These are phyloP conservation scores for Antedon bifida DNA, from an alignment of 35 echinoderm and acorn worm genomes.

Conservation along the genomic window DNA sequence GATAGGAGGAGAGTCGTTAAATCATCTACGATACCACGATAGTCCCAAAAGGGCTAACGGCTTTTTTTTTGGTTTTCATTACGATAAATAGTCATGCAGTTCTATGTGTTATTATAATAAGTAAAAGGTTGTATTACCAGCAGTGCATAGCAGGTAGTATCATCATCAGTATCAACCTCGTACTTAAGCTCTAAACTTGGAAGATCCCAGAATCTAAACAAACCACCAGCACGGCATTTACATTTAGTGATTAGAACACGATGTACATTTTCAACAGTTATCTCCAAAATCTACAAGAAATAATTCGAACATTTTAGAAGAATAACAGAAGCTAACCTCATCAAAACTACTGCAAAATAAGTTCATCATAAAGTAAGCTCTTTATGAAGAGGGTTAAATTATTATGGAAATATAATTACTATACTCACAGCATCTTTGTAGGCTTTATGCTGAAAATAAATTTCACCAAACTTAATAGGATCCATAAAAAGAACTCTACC, in stretches of 20 bases:
- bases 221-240: slow-evolving; percentile 55
- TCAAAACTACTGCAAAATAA: not conserved
- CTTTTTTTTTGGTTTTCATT: no score
- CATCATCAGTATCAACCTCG: slow-evolving; percentile 31
- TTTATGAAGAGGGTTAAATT: not conserved
- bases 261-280: slow-evolving; percentile 36
- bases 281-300: slow-evolving; percentile 52
- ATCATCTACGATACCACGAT: no score
- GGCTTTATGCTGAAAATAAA: slow-evolving; percentile 60
- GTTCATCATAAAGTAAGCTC: not conserved
- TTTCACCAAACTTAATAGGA: slow-evolving; percentile 51
- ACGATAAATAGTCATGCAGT: no score
- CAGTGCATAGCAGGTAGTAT: slow-evolving; percentile 44
- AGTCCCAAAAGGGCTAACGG: no score
- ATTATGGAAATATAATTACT: not conserved
- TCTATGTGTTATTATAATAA: no score
- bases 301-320: not conserved
- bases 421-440: slow-evolving; percentile 77
- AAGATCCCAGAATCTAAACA: slow-evolving; percentile 76
- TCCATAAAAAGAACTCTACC: slow-evolving; percentile 84
- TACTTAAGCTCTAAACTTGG: slow-evolving; percentile 54
- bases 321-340: not conserved
- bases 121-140: slow-evolving; percentile 50
- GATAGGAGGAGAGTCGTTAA: no score
- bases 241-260: slow-evolving; percentile 36